phyloP scores from a whole-genome alignment of 2,113 vertebrate genomes.

The Sander lucioperca region DNA sequence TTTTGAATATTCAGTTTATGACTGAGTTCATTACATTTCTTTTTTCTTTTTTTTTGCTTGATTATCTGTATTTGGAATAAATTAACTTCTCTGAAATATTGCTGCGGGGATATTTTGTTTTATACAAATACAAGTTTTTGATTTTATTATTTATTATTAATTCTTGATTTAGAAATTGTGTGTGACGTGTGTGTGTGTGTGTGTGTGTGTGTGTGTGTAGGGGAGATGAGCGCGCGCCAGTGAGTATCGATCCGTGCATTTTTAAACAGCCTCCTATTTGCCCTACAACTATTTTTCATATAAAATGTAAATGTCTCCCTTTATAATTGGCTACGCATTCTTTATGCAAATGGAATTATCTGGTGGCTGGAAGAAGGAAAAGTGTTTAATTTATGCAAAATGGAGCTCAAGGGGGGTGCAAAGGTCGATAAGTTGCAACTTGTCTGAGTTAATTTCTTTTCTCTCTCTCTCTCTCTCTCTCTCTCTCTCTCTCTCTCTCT shows the following conservation, averaged over 20 bases:
- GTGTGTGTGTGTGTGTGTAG: conserved; percentile 12
- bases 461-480: too few species aligned
- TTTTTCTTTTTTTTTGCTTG: not conserved
- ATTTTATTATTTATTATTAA: conserved; percentile 15
- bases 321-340: conserved; percentile 70
- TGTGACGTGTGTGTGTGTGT: conserved; percentile 11
- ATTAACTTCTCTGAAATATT: not conserved
- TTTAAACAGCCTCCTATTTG: conserved; percentile 65
- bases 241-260: conserved; percentile 72
- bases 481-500: not conserved
- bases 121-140: not conserved
- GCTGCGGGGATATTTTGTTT: conserved; percentile 21
- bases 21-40: not conserved
- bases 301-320: conserved; percentile 74
- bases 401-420: conserved; percentile 59
- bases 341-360: conserved; percentile 77
- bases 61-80: conserved; percentile 11
- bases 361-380: conserved; percentile 26
- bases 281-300: conserved; percentile 79
- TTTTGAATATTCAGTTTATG: conserved; percentile 1
- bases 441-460: conserved; percentile 52
- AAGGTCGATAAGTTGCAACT: conserved; percentile 72
- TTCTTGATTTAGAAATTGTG: conserved; percentile 15
- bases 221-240: conserved; percentile 27
- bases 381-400: conserved; percentile 64